Base-by-base conservation (phyloP, 2,797 vertebrate species). In the Spinus olivaceus region DNA sequence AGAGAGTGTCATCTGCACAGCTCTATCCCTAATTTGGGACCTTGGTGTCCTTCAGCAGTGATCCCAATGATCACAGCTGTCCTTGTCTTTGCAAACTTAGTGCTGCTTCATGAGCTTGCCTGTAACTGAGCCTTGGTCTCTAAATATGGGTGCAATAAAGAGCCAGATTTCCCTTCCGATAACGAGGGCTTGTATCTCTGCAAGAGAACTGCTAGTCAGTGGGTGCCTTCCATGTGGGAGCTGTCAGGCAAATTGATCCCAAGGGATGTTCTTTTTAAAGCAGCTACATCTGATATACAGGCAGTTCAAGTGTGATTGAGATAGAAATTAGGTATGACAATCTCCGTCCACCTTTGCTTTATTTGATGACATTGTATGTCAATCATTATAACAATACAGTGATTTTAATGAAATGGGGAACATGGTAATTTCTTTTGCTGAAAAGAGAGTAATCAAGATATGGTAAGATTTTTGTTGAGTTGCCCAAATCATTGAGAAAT, bases 281-380 rank as follows among this genome's bases (percentile, higher is more conserved):
- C 7, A 83, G 47, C 70, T 81, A 23, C 13, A 42, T 81, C 37
- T 88, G 63, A 53, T 37, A 39, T 11, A 24, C 33, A 79, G 86
- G 56, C 70, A 80, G 44, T 71, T 92, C 59, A 60, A 86, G 41
- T 51, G 64, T 70, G 92, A 92, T 57, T 90, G 79, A 92, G 95
- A 69, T 46, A 78, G 35, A 91, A 93, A 87, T 89, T 49, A 80
- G 20, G 8, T 86, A 46, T 39, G 59, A 86, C 39, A 66, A 39
- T 77, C 59, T 93, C 47, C 0, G 51, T 92, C 92, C 79, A 90
- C 85, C 70, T 96, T 94, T 94, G 76, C 66, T 88, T 95, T 88
- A 63, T 94, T 93, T 95, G 41, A 42, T 95, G 85, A 72, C 59
- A 49, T 22, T 83, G 7, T 54, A 41, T 72, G 63, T 79, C 90